Evolutionary conservation across 2,888 invertebrate species (phyloP), one percentile per base, ranked within the genome.

Genomic region (Polydrusus pterygomalis): DNA sequence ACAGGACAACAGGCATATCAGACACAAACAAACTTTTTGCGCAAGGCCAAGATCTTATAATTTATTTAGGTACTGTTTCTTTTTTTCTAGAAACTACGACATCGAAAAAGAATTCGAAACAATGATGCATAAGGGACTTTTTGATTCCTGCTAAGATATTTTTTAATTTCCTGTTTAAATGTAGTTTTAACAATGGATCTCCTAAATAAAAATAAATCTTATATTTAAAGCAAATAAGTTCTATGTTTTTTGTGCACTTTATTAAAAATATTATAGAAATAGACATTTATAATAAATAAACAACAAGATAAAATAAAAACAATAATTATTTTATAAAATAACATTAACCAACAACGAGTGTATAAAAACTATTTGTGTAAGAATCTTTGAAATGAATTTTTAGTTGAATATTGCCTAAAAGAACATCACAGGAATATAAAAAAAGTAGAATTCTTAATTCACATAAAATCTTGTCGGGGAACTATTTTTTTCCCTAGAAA

Each of bases 71-170:
- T 11, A 9, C 11, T 1, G 2, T 1, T 40, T 3, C n/a, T 43
- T 64, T 64, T 58, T 58, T 79, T 79, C 68, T 63, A 79, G 79
- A 10, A 77, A 76, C 63, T 80, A 81, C 60, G 80, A 80, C 45
- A 77, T 78, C 34, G 80, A 81, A 9, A 77, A 78, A 13, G 80
- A 80, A 64, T 81, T 80, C 34, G 80, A 81, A 38, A 71, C 47
- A 65, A 80, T 79, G 62, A 72, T 78, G 18, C 10, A 30, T 2
- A 80, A 75, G 68, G 75, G 72, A 38, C 18, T 81, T n/a, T 80
- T 81, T 65, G 79, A 80, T 74, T 80, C 80, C 8, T 81, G 81
- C 75, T 80, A 76, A 81, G 47, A 64, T 13, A 49, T 15, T 40
- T 63, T 10, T n/a, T n/a, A 62, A 13, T 38, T 43, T 38, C 6